A percentile compares a stretch with the other conserved stretches of the same genome.
phyloP scores from a whole-genome alignment of 2,888 invertebrate genomes.

The Hydroisotoma schaefferi region DNA sequence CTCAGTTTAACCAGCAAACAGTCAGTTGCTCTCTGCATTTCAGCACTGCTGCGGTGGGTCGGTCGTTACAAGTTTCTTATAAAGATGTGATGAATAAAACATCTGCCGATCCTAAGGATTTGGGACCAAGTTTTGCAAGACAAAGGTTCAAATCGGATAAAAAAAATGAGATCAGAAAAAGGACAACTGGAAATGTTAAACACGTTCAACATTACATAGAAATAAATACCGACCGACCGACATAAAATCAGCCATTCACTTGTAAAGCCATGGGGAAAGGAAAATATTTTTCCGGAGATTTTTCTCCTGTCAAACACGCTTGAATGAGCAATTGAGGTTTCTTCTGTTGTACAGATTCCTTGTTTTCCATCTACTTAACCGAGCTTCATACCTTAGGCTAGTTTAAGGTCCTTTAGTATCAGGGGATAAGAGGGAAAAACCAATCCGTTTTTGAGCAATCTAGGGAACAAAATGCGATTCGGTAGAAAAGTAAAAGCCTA shows the following conservation, averaged over 20 bases:
- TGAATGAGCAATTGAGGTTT: slow-evolving; percentile 20
- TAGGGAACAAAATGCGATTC: too few relatives aligned
- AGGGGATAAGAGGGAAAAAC: too few relatives aligned
- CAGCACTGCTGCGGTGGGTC: background rate
- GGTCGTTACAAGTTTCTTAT: slow-evolving; percentile 3
- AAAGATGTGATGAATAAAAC: slow-evolving; percentile 1
- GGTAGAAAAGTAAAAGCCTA: too few relatives aligned
- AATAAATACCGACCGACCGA: background rate
- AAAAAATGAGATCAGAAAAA: slow-evolving; percentile 16
- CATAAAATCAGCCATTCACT: too few relatives aligned
- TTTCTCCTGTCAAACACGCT: slow-evolving; percentile 16
- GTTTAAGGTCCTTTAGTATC: too few relatives aligned
- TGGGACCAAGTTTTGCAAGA: slow-evolving; percentile 9
- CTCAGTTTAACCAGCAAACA: too few relatives aligned
- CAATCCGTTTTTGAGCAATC: too few relatives aligned
- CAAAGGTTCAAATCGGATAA: slow-evolving; percentile 15
- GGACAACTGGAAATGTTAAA: slow-evolving; percentile 6
- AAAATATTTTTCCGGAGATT: slow-evolving; percentile 7
- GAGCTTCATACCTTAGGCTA: slow-evolving; percentile 1
- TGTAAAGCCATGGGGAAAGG: background rate
- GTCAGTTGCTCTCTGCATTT: too few relatives aligned
- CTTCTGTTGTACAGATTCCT: too few relatives aligned
- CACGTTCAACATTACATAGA: background rate
- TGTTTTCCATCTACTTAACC: too few relatives aligned
- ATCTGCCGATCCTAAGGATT: slow-evolving; percentile 13